phyloP scores from a whole-genome alignment of 2,113 vertebrate genomes.

The Callopanchax toddi region DNA sequence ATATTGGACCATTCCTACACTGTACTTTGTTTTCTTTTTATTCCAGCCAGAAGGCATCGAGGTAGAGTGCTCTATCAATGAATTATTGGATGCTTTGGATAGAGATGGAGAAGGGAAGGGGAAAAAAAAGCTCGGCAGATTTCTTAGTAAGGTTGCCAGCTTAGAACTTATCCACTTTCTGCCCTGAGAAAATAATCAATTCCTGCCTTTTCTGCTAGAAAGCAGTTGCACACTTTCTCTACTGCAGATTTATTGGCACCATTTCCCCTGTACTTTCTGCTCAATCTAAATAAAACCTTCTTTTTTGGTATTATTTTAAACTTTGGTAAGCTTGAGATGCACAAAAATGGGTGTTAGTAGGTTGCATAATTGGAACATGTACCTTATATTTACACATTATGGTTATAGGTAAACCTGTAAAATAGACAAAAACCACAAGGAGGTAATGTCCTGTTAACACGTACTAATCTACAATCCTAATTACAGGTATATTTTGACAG shows the following conservation, averaged over 20 bases:
- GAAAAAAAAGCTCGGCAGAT: constrained; percentile 39
- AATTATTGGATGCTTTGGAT: constrained; percentile 46
- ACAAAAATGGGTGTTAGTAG: not conserved
- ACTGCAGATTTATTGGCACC: constrained; percentile 43
- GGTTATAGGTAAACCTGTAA: no score
- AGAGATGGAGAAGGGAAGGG: constrained; percentile 22
- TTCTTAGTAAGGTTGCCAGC: constrained; percentile 54
- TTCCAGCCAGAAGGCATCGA: constrained; percentile 29
- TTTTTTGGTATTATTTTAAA: constrained; percentile 4
- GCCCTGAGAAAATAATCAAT: constrained; percentile 62
- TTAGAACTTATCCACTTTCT: constrained; percentile 55
- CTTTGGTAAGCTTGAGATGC: not conserved
- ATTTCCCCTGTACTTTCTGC: constrained; percentile 12
- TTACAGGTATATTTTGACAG: no score
- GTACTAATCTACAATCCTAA: no score
- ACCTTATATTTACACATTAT: no score
- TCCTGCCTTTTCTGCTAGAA: constrained; percentile 47
- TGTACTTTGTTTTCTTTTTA: constrained; percentile 36
- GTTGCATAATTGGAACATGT: not conserved
- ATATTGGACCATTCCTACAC: constrained; percentile 27
- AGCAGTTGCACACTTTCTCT: constrained; percentile 45
- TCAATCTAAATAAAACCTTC: constrained; percentile 19
- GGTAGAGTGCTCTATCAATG: constrained; percentile 31
- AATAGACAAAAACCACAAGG: not conserved
- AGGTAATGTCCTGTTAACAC: no score